Base-by-base conservation (phyloP, 92 coral and sea anemone genomes). In the Meandrina meandrites region DNA sequence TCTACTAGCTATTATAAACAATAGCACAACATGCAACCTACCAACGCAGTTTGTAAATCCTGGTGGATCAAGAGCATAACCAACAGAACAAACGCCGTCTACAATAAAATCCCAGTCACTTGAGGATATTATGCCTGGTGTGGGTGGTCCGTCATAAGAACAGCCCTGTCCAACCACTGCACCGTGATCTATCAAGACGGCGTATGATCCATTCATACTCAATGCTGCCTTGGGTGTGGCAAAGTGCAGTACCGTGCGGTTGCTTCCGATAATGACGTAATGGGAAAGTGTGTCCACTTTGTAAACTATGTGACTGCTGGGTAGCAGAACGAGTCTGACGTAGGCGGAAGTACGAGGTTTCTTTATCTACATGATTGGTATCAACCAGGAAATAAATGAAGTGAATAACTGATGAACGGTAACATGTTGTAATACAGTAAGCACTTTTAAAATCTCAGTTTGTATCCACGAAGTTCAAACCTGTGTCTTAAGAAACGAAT, bases 81-180 rank as follows among this genome's bases (percentile, higher is more conserved):
- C 93, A 50, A 8, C 8, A 42, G 56, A 17, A 21, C 93, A 91
- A 51, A 47, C 40, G 22, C 93, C 93, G 7, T 19, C 22, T 1
- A 81, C 69, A 42, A n/a, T 24, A 66, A 91, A 80, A 32, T n/a
- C 47, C 93, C 93, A 91, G 35, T 68, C 79, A 8, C 50, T 9
- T 31, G 42, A 37, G 36, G 84, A 48, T 8, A 66, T 36, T 54
- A 87, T 82, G 28, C 93, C 93, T 13, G 91, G 89, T 50, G 91
- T 91, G 1, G 93, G 93, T 32, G 91, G 93, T 12, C 93, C 93
- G 71, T 87, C 93, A 28, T 78, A 79, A 9, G 93, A 87, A 74
- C 93, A 91, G 1, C 93, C 93, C 1, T 32, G 40, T 35, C 93
- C 93, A 47, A 91, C 93, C n/a, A 91, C 93, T 14, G 93, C 86